Base-by-base conservation (phyloP, 1,140 invertebrate species). In the Caenorhabditis latens region DNA sequence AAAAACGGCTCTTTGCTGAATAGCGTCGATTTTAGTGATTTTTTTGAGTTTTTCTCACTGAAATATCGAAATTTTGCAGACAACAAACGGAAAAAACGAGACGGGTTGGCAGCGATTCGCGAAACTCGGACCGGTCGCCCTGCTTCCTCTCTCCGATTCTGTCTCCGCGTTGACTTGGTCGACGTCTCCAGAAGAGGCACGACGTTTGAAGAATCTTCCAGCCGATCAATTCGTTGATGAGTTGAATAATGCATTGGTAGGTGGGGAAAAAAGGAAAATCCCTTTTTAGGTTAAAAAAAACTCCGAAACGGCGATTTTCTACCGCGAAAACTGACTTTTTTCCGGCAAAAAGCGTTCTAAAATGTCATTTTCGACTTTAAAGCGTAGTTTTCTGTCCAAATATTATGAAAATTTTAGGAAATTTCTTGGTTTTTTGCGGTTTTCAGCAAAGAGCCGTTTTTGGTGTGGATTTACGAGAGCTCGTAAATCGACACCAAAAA, bases 21-120 rank as follows among this genome's bases (percentile, higher is more conserved):
- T 1, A 32, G 2, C 32, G 32, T 32, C 32, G 32, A 32, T 32
- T 65, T 6, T 65, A 13, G 46, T 13, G 9, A 32, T 40, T 50
- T 71, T 46, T 48, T 48, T 65, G 0, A 50, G 4, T 1, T 67
- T 71, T 65, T 32, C 2, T 32, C 32, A 1, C 32, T 2, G 2
- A 32, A 32, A 32, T 1, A 32, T 32, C 32, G 32, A 32, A 32
- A 32, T 32, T 14, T 8, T 84, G 1, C 50, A 75, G 67, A 55
- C 84, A n/a, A 21, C 84, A 13, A 57, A 75, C 50, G 84, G 84
- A 42, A 85, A 53, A 24, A 85, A 85, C 24, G 46, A 65, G 46
- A 95, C 96, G 50, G 98, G 97, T 0, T 99, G 97, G 97, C 98
- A 99, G 93, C 94, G 97, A 87, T 99, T 99, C 93, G 93, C 98